Evolutionary conservation across 2,113 vertebrate species (phyloP).

Genomic region (Microtus ochrogaster): DNA sequence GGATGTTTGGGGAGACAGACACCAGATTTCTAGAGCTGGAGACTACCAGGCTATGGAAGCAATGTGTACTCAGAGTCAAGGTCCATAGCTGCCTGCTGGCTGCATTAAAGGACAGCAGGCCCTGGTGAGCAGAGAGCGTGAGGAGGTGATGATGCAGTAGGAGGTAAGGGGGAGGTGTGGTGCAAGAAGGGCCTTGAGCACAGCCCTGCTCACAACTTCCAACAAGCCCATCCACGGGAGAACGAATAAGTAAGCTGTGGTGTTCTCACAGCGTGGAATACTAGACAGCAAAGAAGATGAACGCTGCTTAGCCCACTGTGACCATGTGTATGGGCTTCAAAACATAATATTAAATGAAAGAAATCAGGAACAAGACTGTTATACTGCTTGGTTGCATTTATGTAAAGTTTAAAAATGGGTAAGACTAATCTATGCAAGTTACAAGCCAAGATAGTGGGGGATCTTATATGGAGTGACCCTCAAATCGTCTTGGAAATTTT

Average conservation of each 20-base stretch:
- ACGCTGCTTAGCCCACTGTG: neutral
- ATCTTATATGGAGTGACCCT: neutral
- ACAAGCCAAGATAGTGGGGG: neutral
- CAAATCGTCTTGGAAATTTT: neutral
- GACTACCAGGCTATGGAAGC: neutral
- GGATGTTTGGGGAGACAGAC: neutral
- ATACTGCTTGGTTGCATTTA: neutral
- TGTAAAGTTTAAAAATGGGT: neutral
- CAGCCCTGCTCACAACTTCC: neutral
- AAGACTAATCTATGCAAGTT: neutral
- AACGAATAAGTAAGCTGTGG: rapidly evolving
- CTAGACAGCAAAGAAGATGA: neutral
- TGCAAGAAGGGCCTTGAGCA: neutral
- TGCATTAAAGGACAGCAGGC: neutral
- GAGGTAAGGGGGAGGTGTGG: rapidly evolving
- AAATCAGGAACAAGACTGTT: neutral
- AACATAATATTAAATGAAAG: neutral
- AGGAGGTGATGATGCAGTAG: neutral
- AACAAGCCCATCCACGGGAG: neutral
- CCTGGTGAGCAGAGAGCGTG: neutral
- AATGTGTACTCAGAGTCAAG: neutral
- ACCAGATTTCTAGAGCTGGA: neutral
- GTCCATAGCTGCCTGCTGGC: rapidly evolving
- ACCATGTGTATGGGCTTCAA: neutral
- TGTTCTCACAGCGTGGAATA: neutral